Evolutionary conservation across 1,140 invertebrate genomes (phyloP).

Genomic region (Gonioctena quinquepunctata): DNA sequence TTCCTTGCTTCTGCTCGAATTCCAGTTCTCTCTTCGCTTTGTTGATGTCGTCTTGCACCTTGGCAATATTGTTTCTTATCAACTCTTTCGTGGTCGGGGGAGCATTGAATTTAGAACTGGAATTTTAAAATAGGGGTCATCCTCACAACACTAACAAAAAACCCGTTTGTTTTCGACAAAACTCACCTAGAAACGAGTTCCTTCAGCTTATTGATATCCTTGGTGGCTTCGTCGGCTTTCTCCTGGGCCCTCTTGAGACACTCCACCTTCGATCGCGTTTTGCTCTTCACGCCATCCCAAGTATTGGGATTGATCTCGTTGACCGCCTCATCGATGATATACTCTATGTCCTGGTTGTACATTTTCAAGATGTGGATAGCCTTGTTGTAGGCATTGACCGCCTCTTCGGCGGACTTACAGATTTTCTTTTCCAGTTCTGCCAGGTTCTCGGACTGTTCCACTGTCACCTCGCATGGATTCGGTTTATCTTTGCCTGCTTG

Average conservation of each 20-base stretch:
- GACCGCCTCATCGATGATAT: slow-evolving; percentile 63
- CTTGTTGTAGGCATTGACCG: slow-evolving; percentile 62
- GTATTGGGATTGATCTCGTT: slow-evolving; percentile 59
- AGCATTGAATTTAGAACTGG: slow-evolving; percentile 60
- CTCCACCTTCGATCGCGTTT: slow-evolving; percentile 60
- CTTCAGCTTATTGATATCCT: slow-evolving; percentile 44
- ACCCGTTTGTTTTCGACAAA: too few species aligned
- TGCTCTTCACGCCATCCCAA: slow-evolving; percentile 65
- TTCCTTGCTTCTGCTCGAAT: slow-evolving; percentile 59
- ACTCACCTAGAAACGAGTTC: slow-evolving; percentile 43
- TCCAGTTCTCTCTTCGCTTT: slow-evolving; percentile 64
- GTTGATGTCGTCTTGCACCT: slow-evolving; percentile 65
- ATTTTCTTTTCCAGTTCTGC: slow-evolving; percentile 63
- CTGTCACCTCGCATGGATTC: slow-evolving; percentile 13
- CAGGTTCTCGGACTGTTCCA: slow-evolving; percentile 50
- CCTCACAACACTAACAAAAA: too few species aligned
- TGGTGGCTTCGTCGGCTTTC: slow-evolving; percentile 54
- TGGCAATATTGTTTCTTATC: slow-evolving; percentile 31
- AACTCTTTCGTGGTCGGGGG: slow-evolving; percentile 3
- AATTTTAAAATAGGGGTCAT: too few species aligned
- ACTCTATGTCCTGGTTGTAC: slow-evolving; percentile 65
- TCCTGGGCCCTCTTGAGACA: slow-evolving; percentile 60
- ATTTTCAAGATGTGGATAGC: slow-evolving; percentile 61
- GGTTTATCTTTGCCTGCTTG: slow-evolving; percentile 41
- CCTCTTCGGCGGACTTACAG: slow-evolving; percentile 59